A percentile compares a stretch with the other conserved stretches of the same genome.
phyloP scores from a whole-genome alignment of 2,113 vertebrate species.

The Saccopteryx leptura region DNA sequence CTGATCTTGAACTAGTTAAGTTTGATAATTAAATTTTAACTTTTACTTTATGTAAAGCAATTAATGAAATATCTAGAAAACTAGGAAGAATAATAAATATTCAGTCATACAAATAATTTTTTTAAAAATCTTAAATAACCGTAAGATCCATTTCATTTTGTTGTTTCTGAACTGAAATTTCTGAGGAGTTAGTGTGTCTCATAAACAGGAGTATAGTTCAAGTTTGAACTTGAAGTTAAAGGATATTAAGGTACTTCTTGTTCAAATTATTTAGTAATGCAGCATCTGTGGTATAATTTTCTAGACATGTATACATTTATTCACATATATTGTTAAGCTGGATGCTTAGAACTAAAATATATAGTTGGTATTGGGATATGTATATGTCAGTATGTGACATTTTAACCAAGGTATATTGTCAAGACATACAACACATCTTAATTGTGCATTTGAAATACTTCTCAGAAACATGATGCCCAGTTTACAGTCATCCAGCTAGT shows the following conservation, averaged over 20 bases:
- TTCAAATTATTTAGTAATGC: neutral
- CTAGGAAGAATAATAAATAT: neutral
- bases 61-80: neutral
- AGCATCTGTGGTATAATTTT: neutral
- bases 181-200: neutral
- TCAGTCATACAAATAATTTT: neutral
- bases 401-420: neutral
- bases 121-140: neutral
- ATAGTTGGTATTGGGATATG: neutral
- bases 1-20: neutral
- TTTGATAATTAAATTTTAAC: neutral
- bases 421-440: neutral
- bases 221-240: neutral
- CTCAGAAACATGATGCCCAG: slow-evolving; percentile 98
- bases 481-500: slow-evolving; percentile 97
- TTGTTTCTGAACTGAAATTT: neutral
- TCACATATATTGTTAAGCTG: neutral
- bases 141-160: neutral
- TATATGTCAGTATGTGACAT: neutral
- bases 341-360: neutral
- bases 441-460: slow-evolving; percentile 77
- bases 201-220: neutral
- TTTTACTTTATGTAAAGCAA: neutral
- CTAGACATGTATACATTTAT: neutral
- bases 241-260: neutral